These are phyloP conservation scores for Yoshiicerus persimilis DNA, from an alignment of 1,140 invertebrate species.

Conservation along the genomic window DNA sequence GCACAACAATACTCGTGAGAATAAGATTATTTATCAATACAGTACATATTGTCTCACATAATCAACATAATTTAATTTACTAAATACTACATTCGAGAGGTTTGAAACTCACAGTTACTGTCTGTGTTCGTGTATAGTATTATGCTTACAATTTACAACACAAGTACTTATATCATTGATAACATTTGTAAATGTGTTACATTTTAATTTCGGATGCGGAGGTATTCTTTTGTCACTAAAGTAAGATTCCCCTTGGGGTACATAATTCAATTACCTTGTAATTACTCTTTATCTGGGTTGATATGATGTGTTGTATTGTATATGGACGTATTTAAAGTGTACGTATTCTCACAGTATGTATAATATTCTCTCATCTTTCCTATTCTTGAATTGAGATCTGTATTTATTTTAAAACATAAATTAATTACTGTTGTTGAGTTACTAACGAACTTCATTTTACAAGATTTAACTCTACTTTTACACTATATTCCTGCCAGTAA, in stretches of 20 bases:
- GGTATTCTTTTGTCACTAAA: not conserved
- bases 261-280: too few relatives aligned
- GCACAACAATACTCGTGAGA: not conserved
- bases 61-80: not conserved
- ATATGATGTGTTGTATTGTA: too few relatives aligned
- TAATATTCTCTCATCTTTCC: not conserved
- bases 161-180: not conserved
- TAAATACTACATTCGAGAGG: not conserved
- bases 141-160: not conserved
- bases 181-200: not conserved
- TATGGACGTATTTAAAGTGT: too few relatives aligned
- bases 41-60: not conserved
- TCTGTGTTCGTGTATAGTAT: not conserved
- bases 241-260: too few relatives aligned
- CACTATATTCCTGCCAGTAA: not conserved
- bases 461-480: not conserved
- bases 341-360: too few relatives aligned
- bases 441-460: not conserved
- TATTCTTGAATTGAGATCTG: not conserved
- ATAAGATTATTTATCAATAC: not conserved
- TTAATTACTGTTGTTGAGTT: not conserved
- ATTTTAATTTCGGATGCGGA: slow-evolving; percentile 17
- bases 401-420: not conserved
- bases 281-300: too few relatives aligned
- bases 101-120: too few relatives aligned